Evolutionary conservation across 2,113 vertebrate genomes (phyloP).

Genomic region (Dinomys branickii): DNA sequence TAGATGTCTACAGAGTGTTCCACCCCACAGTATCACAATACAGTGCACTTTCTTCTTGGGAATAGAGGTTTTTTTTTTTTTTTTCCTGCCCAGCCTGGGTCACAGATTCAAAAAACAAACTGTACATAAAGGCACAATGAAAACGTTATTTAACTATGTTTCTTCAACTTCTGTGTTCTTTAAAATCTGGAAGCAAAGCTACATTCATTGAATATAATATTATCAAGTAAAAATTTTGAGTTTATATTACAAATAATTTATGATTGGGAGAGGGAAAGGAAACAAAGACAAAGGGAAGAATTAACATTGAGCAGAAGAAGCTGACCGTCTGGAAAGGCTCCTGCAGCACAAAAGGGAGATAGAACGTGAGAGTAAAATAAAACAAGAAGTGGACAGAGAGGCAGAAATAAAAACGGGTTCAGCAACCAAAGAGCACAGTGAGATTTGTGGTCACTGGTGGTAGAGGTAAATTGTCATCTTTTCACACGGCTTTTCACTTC

Average conservation of each 20-base stretch:
- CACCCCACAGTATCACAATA: too few relatives aligned
- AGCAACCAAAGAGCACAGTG: accelerated
- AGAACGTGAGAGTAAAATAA: background rate
- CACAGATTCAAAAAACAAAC: background rate
- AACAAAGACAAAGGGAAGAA: background rate
- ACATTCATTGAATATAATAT: background rate
- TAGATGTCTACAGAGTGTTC: too few relatives aligned
- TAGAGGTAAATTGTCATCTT: background rate
- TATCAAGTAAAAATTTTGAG: background rate
- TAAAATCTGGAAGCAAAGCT: background rate
- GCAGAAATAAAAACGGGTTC: background rate
- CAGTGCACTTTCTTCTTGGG: background rate
- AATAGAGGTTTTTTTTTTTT: background rate
- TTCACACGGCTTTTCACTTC: background rate
- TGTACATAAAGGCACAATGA: background rate
- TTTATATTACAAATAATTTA: background rate
- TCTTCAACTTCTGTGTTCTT: background rate
- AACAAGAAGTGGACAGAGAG: background rate
- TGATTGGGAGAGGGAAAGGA: background rate
- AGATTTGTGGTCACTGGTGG: background rate
- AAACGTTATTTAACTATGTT: background rate
- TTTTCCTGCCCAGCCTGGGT: background rate
- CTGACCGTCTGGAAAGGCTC: background rate
- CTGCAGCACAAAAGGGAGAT: background rate
- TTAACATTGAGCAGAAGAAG: background rate